Percentiles rank a stretch among this genome's conserved stretches.
Conservation (phyloP, 2,797 vertebrate species). For the Nasua narica region DNA sequence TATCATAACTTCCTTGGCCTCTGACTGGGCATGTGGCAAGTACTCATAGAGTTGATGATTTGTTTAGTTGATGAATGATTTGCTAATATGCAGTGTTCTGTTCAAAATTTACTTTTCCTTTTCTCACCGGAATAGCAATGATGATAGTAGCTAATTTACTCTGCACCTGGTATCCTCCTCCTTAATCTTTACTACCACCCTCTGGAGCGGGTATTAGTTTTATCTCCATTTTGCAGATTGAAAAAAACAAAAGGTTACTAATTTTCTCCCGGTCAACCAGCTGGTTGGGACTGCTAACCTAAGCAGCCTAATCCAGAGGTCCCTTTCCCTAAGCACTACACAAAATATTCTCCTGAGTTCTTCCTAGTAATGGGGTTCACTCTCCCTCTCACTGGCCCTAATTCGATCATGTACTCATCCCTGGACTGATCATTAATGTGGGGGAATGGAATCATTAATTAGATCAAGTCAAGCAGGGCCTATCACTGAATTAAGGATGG, state of each 20-base stretch:
- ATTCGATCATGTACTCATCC: background rate
- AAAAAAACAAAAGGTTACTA: background rate
- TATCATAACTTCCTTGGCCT: background rate
- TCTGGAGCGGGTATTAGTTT: background rate
- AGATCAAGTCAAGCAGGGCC: background rate
- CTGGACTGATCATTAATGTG: background rate
- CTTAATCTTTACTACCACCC: background rate
- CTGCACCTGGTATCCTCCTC: background rate
- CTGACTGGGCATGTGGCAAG: background rate
- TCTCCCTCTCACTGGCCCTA: background rate
- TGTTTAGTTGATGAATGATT: background rate
- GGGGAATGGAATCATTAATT: background rate
- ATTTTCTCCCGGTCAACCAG: background rate
- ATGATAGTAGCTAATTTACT: background rate
- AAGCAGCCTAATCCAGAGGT: background rate
- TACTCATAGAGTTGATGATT: background rate
- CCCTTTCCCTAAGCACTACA: background rate
- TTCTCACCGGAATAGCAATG: background rate
- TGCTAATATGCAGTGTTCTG: background rate
- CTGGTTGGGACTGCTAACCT: background rate
- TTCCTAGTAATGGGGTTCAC: background rate
- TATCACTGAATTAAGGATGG: background rate
- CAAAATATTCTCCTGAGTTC: background rate
- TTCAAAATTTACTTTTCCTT: background rate
- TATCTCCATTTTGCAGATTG: background rate